phyloP scores from a whole-genome alignment of 2,888 invertebrate species.

The Chrysodeixis includens region DNA sequence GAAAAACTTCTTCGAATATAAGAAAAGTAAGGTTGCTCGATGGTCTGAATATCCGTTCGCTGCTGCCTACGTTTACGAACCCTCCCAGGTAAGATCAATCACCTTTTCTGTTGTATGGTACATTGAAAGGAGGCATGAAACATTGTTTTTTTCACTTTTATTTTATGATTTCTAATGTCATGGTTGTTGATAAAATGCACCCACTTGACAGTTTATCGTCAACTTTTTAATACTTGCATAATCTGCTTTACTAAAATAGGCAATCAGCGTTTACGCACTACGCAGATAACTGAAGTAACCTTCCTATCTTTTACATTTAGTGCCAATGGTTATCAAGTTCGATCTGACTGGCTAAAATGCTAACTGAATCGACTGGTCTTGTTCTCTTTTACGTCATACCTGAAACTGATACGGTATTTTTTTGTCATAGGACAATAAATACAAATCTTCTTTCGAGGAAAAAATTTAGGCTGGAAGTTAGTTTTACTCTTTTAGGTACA shows the following conservation, averaged over 20 bases:
- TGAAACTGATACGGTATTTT: neutral
- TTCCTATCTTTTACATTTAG: too few species aligned
- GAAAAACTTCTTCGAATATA: slow-evolving; percentile 6
- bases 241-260: neutral
- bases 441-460: too few species aligned
- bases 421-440: neutral
- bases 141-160: too few species aligned
- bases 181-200: neutral
- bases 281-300: neutral
- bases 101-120: slow-evolving; percentile 4
- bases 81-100: slow-evolving; percentile 76
- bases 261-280: neutral
- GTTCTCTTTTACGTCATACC: too few species aligned
- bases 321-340: too few species aligned
- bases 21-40: slow-evolving; percentile 33
- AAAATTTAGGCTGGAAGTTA: too few species aligned
- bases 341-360: too few species aligned
- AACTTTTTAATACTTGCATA: neutral
- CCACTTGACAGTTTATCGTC: neutral
- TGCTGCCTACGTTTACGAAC: slow-evolving; percentile 80
- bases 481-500: slow-evolving; percentile 76
- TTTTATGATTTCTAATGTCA: neutral
- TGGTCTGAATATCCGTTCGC: slow-evolving; percentile 78
- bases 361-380: too few species aligned
- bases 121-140: neutral